These are phyloP conservation scores for Drosophila hawaiiensis DNA, from an alignment of 2,888 invertebrate species.

Conservation along the genomic window DNA sequence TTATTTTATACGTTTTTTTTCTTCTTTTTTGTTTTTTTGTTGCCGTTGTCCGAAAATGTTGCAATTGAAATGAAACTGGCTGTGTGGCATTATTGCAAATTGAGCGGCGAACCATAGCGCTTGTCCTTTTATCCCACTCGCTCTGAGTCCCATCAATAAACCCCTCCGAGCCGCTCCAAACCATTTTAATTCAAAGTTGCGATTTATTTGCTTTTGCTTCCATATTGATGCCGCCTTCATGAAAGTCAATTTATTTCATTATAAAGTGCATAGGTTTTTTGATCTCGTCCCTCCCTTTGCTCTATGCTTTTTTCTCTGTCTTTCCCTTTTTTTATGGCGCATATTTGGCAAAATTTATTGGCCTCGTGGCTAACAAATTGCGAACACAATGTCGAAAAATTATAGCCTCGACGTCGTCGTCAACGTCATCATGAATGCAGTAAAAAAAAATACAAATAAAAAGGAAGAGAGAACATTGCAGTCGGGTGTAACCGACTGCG, in stretches of 20 bases:
- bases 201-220: slow-evolving; percentile 63
- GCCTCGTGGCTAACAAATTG: slow-evolving; percentile 74
- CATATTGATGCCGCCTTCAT: slow-evolving; percentile 64
- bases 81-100: slow-evolving; percentile 61
- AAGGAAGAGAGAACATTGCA: background rate
- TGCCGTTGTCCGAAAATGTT: slow-evolving; percentile 49
- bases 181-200: slow-evolving; percentile 67
- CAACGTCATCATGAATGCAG: slow-evolving; percentile 52
- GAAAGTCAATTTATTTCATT: slow-evolving; percentile 78
- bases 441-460: slow-evolving; percentile 44
- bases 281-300: slow-evolving; percentile 26
- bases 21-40: slow-evolving; percentile 27
- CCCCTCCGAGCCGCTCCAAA: slow-evolving; percentile 13
- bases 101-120: slow-evolving; percentile 58
- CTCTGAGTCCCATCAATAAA: background rate
- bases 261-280: slow-evolving; percentile 71
- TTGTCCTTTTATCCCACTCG: slow-evolving; percentile 20
- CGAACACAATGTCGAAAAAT: slow-evolving; percentile 71
- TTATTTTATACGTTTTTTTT: slow-evolving; percentile 10
- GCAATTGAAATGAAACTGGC: slow-evolving; percentile 62
- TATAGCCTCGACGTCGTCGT: slow-evolving; percentile 53
- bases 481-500: background rate
- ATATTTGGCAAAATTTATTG: slow-evolving; percentile 74
- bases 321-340: slow-evolving; percentile 55
- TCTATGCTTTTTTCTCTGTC: slow-evolving; percentile 1